phyloP scores from a whole-genome alignment of 2,888 invertebrate genomes.

The Melitaea athalia region DNA sequence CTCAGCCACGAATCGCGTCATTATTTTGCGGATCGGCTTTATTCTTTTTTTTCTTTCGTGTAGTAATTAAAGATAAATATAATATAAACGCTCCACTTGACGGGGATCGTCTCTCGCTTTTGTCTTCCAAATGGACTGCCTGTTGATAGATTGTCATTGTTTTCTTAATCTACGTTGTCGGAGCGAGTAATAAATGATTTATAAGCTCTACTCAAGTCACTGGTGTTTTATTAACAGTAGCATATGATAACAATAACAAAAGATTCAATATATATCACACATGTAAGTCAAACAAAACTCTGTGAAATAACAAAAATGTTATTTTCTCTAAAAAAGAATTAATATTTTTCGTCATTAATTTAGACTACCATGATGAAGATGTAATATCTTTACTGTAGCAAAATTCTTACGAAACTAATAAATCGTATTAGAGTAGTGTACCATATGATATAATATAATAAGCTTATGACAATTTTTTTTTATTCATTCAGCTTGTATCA shows the following conservation, averaged over 20 bases:
- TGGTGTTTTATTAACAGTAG: constrained; percentile 33
- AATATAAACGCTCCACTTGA: constrained; percentile 77
- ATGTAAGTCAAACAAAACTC: neutral
- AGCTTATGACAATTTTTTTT: neutral
- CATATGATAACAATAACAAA: constrained; percentile 36
- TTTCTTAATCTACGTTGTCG: constrained; percentile 71
- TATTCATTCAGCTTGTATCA: no score
- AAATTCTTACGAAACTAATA: neutral
- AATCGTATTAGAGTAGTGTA: neutral
- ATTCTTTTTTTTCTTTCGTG: constrained; percentile 59
- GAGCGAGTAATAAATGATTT: constrained; percentile 75
- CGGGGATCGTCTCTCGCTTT: constrained; percentile 60
- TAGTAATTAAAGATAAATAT: constrained; percentile 82
- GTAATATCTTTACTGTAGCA: neutral
- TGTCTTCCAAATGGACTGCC: constrained; percentile 72
- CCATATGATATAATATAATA: neutral
- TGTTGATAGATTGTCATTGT: constrained; percentile 79
- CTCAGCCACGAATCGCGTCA: constrained; percentile 69
- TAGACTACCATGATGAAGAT: neutral
- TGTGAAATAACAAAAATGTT: neutral
- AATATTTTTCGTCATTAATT: neutral
- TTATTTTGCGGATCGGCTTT: constrained; percentile 64
- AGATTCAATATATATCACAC: neutral
- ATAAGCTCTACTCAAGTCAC: constrained; percentile 59
- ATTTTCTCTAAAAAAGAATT: neutral